These are phyloP conservation scores for Rhinella marina DNA, from an alignment of 2,797 vertebrate genomes.

Conservation along the genomic window DNA sequence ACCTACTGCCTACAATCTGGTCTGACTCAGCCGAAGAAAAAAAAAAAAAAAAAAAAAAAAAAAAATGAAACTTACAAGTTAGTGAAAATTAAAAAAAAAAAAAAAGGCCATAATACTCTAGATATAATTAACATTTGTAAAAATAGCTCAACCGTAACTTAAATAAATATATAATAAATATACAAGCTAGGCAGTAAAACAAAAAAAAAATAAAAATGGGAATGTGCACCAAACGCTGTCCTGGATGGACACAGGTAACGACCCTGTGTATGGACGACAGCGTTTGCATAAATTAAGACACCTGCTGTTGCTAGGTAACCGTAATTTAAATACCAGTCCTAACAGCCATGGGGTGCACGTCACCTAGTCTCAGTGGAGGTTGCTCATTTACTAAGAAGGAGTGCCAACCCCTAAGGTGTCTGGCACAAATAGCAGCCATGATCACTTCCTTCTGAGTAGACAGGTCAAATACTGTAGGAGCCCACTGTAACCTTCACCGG, in stretches of 20 bases:
- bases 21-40: slow-evolving; percentile 32
- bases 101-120: slow-evolving; percentile 72
- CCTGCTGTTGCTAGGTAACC: slow-evolving; percentile 7
- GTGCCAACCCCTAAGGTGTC: not conserved
- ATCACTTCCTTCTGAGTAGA: not conserved
- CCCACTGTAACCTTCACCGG: not conserved
- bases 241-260: slow-evolving; percentile 63
- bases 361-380: not conserved
- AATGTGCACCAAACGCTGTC: slow-evolving; percentile 73
- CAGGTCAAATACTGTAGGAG: no score
- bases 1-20: slow-evolving; percentile 56
- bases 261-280: slow-evolving; percentile 52
- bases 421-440: no score
- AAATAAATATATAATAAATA: slow-evolving; percentile 88
- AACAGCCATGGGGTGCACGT: not conserved
- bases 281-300: slow-evolving; percentile 29
- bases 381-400: not conserved
- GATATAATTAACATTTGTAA: slow-evolving; percentile 80
- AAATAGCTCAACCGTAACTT: slow-evolving; percentile 78
- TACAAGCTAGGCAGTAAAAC: slow-evolving; percentile 72
- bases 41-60: slow-evolving; percentile 56
- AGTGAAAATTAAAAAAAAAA: slow-evolving; percentile 68
- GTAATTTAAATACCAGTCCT: not conserved
- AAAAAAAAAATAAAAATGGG: slow-evolving; percentile 66
- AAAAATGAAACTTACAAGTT: slow-evolving; percentile 60